Percentiles rank a stretch among this genome's conserved stretches.
These are phyloP conservation scores for Ischnura elegans DNA, from an alignment of 2,888 invertebrate species.

Conservation along the genomic window DNA sequence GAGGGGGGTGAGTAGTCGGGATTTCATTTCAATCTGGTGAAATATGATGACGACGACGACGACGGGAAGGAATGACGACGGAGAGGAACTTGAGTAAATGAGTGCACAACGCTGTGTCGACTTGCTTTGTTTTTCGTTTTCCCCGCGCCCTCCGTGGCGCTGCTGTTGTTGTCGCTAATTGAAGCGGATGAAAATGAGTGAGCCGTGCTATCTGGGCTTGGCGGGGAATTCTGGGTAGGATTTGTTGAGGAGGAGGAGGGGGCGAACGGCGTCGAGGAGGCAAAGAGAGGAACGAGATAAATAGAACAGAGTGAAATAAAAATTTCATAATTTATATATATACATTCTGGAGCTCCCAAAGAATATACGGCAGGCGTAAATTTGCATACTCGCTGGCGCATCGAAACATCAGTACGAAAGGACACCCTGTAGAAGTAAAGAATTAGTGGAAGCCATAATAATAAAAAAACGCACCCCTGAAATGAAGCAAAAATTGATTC, in stretches of 20 bases:
- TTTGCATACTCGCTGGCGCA: too few species aligned
- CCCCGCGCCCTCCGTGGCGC: conserved; percentile 29
- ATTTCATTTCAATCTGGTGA: conserved; percentile 66
- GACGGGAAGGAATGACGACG: conserved; percentile 39
- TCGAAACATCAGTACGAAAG: too few species aligned
- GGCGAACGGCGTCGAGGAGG: not conserved
- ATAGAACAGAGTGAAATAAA: not conserved
- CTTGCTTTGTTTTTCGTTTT: conserved; percentile 43
- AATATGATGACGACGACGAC: conserved; percentile 61
- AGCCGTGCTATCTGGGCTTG: not conserved
- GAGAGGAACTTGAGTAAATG: conserved; percentile 66
- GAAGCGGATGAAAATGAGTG: conserved; percentile 66
- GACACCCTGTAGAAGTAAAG: too few species aligned
- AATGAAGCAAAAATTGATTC: too few species aligned
- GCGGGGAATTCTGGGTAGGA: not conserved
- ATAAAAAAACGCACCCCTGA: too few species aligned
- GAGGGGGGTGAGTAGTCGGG: conserved; percentile 24
- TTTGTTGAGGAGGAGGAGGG: not conserved
- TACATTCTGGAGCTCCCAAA: too few species aligned
- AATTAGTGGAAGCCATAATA: too few species aligned
- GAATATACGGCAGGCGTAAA: too few species aligned
- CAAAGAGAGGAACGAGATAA: not conserved
- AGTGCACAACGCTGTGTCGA: conserved; percentile 61
- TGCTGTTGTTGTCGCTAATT: conserved; percentile 63
- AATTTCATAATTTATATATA: too few species aligned